Evolutionary conservation across 2,113 vertebrate species (phyloP).

Genomic region (Pygoscelis antarcticus): DNA sequence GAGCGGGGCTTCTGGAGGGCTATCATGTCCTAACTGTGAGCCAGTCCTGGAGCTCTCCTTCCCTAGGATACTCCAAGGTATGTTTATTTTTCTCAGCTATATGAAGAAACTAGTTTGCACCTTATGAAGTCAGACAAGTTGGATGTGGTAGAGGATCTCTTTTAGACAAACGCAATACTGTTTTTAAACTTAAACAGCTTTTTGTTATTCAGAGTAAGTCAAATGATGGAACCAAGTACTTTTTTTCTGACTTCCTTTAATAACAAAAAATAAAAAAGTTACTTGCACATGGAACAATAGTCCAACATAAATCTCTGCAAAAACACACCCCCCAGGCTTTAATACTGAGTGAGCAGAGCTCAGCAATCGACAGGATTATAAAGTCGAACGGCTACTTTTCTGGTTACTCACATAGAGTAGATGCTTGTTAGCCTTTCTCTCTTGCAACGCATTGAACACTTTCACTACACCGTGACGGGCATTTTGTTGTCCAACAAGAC

Average conservation of each 20-base stretch:
- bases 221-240: neutral
- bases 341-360: neutral
- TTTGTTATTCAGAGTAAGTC: neutral
- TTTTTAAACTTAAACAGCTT: neutral
- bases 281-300: neutral
- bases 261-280: neutral
- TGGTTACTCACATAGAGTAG: conserved; percentile 92
- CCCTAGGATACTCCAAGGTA: neutral
- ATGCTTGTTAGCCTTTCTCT: conserved; percentile 94
- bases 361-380: neutral
- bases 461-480: conserved; percentile 95
- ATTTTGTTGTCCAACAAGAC: conserved; percentile 96
- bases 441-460: conserved; percentile 95
- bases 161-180: neutral
- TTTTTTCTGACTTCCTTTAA: neutral
- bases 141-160: neutral
- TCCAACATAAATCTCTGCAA: neutral
- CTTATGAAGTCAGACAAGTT: neutral
- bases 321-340: neutral
- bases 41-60: neutral
- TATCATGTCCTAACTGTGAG: neutral
- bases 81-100: neutral
- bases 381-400: neutral
- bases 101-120: neutral
- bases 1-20: neutral